phyloP scores from a whole-genome alignment of 1,140 invertebrate species.

The Meloidogyne exigua region DNA sequence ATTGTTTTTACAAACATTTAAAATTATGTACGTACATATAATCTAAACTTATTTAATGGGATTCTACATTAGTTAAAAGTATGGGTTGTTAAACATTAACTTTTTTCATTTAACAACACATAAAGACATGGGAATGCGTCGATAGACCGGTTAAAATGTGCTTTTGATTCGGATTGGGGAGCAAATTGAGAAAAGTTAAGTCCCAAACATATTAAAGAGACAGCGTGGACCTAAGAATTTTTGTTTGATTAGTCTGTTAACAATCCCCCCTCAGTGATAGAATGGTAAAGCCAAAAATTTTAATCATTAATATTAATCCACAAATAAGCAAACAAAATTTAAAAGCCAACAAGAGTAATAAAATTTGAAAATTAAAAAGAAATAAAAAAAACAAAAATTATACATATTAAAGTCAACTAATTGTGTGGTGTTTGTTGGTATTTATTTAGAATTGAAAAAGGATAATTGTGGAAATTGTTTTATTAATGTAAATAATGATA shows the following conservation, averaged over 20 bases:
- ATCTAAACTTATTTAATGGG: too few relatives aligned
- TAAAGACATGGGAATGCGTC: neutral
- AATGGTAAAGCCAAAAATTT: neutral
- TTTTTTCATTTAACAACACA: neutral
- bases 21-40: too few relatives aligned
- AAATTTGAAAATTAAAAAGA: neutral
- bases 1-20: too few relatives aligned
- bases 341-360: neutral
- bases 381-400: neutral
- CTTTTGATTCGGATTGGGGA: neutral
- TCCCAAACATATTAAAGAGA: neutral
- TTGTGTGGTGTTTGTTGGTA: neutral
- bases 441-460: neutral
- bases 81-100: neutral
- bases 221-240: neutral
- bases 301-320: neutral
- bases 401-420: neutral
- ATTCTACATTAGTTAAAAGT: too few relatives aligned
- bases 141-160: neutral
- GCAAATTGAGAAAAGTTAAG: neutral
- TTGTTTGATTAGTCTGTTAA: constrained; percentile 5
- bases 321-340: neutral
- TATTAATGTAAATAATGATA: neutral
- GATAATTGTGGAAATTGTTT: constrained; percentile 4
- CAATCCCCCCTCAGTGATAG: neutral